Evolutionary conservation across 2,113 vertebrate genomes (phyloP).

Genomic region (Motacilla tschutschensis): DNA sequence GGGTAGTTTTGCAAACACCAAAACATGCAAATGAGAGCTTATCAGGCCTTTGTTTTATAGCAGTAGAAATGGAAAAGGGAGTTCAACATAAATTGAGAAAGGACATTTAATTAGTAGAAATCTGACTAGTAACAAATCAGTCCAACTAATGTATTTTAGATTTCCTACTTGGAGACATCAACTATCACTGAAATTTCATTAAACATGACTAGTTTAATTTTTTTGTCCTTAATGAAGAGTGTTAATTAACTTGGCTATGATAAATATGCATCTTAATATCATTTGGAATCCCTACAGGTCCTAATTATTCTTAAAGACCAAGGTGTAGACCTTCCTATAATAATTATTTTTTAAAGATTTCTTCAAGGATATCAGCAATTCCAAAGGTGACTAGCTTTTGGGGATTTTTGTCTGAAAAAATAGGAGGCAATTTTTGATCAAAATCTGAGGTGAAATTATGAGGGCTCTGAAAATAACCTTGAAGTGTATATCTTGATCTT

Average conservation of each 20-base stretch:
- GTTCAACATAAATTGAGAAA: constrained; percentile 25
- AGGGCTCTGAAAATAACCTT: constrained; percentile 26
- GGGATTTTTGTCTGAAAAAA: neutral
- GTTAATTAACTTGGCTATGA: constrained; percentile 56
- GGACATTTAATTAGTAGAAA: constrained; percentile 52
- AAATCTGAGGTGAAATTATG: constrained; percentile 39
- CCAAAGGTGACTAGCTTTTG: neutral
- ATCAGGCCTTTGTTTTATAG: constrained; percentile 11
- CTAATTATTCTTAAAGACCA: constrained; percentile 59
- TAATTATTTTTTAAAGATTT: constrained; percentile 21
- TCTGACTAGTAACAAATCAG: constrained; percentile 47
- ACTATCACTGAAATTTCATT: constrained; percentile 57
- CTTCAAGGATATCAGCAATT: neutral
- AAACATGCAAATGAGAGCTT: neutral
- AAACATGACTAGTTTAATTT: constrained; percentile 67
- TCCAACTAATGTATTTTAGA: constrained; percentile 45
- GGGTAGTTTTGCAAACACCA: neutral
- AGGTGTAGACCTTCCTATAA: constrained; percentile 12
- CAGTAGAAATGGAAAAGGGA: neutral
- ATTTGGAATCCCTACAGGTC: constrained; percentile 44
- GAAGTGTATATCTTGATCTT: neutral
- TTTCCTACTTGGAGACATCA: constrained; percentile 49
- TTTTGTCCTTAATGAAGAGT: constrained; percentile 48
- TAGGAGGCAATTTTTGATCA: constrained; percentile 8
- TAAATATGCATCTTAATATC: constrained; percentile 52